Percentiles rank a stretch among this genome's conserved stretches.
phyloP scores from a whole-genome alignment of 2,113 vertebrate genomes.

The Callipepla squamata region DNA sequence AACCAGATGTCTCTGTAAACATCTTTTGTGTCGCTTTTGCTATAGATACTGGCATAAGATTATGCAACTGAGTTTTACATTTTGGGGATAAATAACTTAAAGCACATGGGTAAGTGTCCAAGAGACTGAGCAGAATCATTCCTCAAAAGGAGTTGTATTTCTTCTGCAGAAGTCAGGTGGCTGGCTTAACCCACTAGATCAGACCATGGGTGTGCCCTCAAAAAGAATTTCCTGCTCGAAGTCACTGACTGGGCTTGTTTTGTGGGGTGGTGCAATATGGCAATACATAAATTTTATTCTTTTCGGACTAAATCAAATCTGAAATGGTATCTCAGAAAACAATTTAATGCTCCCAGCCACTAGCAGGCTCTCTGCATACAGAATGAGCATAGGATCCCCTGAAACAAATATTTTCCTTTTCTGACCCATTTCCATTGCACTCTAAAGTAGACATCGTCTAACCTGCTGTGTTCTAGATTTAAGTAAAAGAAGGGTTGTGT shows the following conservation, averaged over 20 bases:
- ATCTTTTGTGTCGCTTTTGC: background rate
- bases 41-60: background rate
- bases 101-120: background rate
- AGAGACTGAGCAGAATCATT: background rate
- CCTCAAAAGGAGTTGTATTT: background rate
- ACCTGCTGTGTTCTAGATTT: background rate
- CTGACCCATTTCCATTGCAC: background rate
- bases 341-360: background rate
- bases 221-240: background rate
- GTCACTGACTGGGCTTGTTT: background rate
- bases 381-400: background rate
- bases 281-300: background rate
- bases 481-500: background rate
- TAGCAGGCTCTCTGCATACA: background rate
- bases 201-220: background rate
- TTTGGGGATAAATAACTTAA: fast-evolving
- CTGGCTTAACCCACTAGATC: background rate
- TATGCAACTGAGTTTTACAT: background rate
- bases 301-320: background rate
- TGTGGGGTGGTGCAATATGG: background rate
- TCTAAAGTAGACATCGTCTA: background rate
- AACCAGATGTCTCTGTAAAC: background rate
- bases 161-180: background rate
- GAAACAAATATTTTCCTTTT: background rate
- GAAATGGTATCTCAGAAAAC: background rate